These are phyloP conservation scores for Formica aserva DNA, from an alignment of 2,888 invertebrate species.

Conservation along the genomic window DNA sequence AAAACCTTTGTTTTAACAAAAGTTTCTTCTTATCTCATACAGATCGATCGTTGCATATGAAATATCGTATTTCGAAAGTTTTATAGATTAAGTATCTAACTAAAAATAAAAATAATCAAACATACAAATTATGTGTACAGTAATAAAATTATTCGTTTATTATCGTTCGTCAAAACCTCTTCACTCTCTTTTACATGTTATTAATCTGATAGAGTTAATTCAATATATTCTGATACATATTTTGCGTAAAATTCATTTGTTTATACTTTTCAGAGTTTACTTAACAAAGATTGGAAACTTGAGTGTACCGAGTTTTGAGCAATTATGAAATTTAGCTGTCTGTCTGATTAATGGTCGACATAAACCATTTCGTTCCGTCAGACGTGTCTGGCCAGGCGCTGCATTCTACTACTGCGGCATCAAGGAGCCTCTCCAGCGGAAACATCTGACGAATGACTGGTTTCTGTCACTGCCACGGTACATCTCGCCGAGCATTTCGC, in stretches of 20 bases:
- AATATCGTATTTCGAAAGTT: background rate
- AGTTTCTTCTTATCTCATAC: background rate
- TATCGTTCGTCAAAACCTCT: background rate
- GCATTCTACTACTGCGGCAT: constrained; percentile 30
- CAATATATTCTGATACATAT: background rate
- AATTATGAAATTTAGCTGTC: constrained; percentile 26
- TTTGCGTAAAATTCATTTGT: background rate
- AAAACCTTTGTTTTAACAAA: background rate
- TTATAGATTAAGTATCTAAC: background rate
- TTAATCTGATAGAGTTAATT: background rate
- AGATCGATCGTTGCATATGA: background rate
- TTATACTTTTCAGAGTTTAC: background rate
- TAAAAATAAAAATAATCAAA: background rate
- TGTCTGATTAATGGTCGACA: constrained; percentile 74
- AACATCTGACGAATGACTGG: constrained; percentile 72
- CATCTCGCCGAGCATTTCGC: constrained; percentile 23
- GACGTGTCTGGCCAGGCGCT: constrained; percentile 32
- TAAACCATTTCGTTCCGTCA: constrained; percentile 70
- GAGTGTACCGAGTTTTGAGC: constrained; percentile 9
- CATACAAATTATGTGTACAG: background rate
- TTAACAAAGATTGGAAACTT: constrained; percentile 7
- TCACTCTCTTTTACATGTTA: background rate
- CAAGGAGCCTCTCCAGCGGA: constrained; percentile 35
- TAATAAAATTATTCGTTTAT: background rate
- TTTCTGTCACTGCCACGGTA: constrained; percentile 71